Conservation (phyloP, 2,797 vertebrate genomes). For the Enteromius viviparus region DNA sequence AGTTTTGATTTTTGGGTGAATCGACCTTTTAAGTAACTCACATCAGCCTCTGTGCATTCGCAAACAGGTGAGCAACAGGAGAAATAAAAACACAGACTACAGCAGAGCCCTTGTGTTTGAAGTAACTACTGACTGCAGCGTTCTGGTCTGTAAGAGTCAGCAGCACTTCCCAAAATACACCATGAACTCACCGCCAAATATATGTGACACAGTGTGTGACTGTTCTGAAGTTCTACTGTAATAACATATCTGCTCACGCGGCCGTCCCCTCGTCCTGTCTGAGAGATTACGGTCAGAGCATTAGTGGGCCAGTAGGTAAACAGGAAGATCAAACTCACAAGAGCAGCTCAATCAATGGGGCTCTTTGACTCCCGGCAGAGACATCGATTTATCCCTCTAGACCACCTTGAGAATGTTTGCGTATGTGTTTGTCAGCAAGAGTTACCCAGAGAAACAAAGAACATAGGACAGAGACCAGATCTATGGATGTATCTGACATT, state of each 20-base stretch:
- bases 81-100: slow-evolving; percentile 1
- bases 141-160: slow-evolving; percentile 5
- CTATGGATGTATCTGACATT: neutral
- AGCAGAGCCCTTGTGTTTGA: slow-evolving; percentile 14
- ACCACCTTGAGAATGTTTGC: slow-evolving; percentile 19
- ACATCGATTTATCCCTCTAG: slow-evolving; percentile 43
- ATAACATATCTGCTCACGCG: slow-evolving; percentile 26
- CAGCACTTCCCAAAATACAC: slow-evolving; percentile 20
- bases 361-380: slow-evolving; percentile 17
- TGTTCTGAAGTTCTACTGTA: neutral
- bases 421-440: slow-evolving; percentile 5
- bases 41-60: neutral
- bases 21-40: neutral
- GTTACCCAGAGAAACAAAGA: neutral
- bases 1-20: no score
- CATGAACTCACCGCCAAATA: slow-evolving; percentile 8
- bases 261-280: neutral
- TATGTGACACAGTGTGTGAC: slow-evolving; percentile 10
- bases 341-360: slow-evolving; percentile 46
- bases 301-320: slow-evolving; percentile 22
- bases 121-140: neutral
- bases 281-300: slow-evolving; percentile 41
- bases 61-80: neutral
- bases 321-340: slow-evolving; percentile 30
- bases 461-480: neutral